These are phyloP conservation scores for Melanostoma scalare DNA, from an alignment of 2,888 invertebrate genomes.

Conservation along the genomic window DNA sequence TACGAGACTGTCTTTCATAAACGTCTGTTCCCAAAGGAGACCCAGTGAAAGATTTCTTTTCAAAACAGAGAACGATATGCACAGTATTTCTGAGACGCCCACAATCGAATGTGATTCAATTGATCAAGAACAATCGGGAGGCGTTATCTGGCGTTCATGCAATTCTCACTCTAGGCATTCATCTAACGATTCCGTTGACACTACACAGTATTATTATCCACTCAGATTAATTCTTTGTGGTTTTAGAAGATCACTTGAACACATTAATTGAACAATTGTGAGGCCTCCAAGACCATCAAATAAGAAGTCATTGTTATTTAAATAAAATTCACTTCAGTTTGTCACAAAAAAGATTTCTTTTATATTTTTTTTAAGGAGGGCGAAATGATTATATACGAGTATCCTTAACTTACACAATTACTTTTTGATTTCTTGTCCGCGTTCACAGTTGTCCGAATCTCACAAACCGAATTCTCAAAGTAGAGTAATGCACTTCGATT, in stretches of 20 bases:
- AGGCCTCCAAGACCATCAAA: slow-evolving; percentile 16
- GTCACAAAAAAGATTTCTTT: background rate
- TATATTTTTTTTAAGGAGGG: background rate
- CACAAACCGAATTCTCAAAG: background rate
- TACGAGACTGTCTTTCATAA: no score
- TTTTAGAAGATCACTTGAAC: slow-evolving; percentile 63
- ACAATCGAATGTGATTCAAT: background rate
- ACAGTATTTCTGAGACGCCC: no score
- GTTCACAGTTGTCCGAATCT: background rate
- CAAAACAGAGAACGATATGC: no score
- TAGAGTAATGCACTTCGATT: background rate
- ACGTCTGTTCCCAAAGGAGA: no score
- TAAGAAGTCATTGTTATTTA: background rate
- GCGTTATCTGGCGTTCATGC: slow-evolving; percentile 8
- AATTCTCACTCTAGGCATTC: slow-evolving; percentile 45
- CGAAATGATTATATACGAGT: no score
- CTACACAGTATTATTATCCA: slow-evolving; percentile 45
- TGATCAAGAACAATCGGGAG: background rate
- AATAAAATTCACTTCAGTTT: slow-evolving; percentile 2
- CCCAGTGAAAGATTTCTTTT: no score
- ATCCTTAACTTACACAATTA: slow-evolving; percentile 15
- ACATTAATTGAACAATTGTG: slow-evolving; percentile 51
- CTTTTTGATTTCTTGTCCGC: background rate
- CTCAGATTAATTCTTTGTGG: slow-evolving; percentile 43
- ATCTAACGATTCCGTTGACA: slow-evolving; percentile 23